A percentile compares a stretch with the other conserved stretches of the same genome.
phyloP scores from a whole-genome alignment of 2,797 vertebrate species.

The Florisuga fusca region DNA sequence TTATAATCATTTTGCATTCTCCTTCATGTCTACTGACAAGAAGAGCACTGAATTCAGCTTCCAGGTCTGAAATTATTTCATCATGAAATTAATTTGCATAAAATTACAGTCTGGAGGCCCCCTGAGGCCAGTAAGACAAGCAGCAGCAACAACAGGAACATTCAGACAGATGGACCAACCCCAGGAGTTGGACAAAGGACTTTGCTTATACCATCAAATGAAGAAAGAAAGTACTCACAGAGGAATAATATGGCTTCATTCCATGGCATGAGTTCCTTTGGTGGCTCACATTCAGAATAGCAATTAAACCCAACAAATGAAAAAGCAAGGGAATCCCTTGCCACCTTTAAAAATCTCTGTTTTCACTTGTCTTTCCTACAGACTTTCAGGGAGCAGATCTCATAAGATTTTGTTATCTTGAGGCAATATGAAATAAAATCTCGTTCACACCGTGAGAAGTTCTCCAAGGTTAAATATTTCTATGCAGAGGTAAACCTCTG shows the following conservation, averaged over 20 bases:
- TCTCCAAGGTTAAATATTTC: neutral
- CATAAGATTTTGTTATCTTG: neutral
- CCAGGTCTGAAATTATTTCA: neutral
- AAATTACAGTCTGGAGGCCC: neutral
- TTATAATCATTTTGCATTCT: neutral
- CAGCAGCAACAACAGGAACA: neutral
- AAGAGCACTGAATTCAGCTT: neutral
- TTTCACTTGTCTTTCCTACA: neutral
- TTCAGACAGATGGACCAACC: neutral
- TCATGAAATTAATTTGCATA: conserved; percentile 7
- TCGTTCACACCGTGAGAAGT: neutral
- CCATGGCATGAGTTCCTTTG: conserved; percentile 3
- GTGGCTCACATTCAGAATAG: neutral
- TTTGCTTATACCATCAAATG: neutral
- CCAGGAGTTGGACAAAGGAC: conserved; percentile 4
- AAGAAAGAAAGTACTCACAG: neutral
- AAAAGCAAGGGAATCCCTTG: conserved; percentile 15
- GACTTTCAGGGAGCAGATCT: neutral
- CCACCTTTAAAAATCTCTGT: neutral
- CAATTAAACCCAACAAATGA: conserved; percentile 22
- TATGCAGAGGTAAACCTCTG: neutral
- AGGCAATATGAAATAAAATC: neutral
- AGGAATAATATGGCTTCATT: neutral
- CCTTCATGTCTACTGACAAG: neutral
- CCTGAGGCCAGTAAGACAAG: neutral